phyloP scores from a whole-genome alignment of 2,113 vertebrate species.

The Lepus americanus region DNA sequence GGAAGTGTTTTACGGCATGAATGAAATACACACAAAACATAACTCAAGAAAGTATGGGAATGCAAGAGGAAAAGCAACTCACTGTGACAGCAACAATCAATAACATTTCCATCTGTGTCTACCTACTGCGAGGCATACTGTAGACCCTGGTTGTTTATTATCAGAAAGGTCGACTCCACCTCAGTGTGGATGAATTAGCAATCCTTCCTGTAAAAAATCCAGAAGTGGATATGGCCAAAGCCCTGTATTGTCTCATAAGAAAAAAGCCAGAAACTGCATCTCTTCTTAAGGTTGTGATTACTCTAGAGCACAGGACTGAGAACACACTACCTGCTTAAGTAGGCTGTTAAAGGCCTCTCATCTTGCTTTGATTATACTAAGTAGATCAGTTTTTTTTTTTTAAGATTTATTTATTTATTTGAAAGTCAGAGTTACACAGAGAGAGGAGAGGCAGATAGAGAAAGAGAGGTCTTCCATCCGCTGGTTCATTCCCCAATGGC shows the following conservation, averaged over 20 bases:
- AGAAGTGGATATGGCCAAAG: background rate
- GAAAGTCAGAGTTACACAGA: no score
- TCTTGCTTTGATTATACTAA: background rate
- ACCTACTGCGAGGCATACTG: no score
- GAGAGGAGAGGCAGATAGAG: no score
- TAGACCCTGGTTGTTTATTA: background rate
- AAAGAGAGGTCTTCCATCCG: no score
- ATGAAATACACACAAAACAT: background rate
- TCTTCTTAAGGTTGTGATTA: background rate
- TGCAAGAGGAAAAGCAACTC: background rate
- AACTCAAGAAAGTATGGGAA: constrained; percentile 38
- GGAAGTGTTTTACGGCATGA: background rate
- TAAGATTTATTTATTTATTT: no score
- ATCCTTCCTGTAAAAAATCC: background rate
- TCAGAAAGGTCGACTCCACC: background rate
- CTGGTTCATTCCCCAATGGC: no score
- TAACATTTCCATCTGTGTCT: background rate
- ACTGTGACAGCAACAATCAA: background rate
- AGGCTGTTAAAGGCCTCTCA: background rate
- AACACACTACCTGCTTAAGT: background rate
- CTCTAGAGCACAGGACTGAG: background rate
- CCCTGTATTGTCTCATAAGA: background rate
- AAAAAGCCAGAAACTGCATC: background rate
- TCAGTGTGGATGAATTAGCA: constrained; percentile 32
- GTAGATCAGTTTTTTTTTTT: background rate